phyloP scores from a whole-genome alignment of 1,140 invertebrate species.

The Drosophila pseudoananassae region DNA sequence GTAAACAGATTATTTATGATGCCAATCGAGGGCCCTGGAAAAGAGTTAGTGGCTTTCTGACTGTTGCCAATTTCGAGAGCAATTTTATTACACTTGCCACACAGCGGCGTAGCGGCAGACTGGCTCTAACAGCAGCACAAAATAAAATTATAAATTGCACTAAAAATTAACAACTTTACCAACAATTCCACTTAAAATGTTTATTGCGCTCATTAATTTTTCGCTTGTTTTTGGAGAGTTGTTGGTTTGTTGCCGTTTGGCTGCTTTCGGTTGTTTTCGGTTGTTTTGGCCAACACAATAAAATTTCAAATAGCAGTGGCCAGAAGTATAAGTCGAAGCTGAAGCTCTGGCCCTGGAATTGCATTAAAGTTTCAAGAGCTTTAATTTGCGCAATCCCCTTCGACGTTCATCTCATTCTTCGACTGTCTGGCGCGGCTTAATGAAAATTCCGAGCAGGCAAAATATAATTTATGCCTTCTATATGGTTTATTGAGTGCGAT shows the following conservation, averaged over 20 bases:
- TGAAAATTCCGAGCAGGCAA: conserved; percentile 66
- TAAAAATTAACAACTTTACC: conserved; percentile 82
- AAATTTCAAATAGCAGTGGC: conserved; percentile 41
- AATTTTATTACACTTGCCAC: conserved; percentile 76
- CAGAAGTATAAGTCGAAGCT: conserved; percentile 17
- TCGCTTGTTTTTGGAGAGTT: conserved; percentile 62
- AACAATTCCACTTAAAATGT: conserved; percentile 83
- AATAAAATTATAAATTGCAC: conserved; percentile 77
- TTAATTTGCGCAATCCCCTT: conserved; percentile 51
- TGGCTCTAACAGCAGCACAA: background rate
- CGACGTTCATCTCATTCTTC: conserved; percentile 7
- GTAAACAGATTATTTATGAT: conserved; percentile 82
- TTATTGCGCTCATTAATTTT: conserved; percentile 83
- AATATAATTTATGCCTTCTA: conserved; percentile 78
- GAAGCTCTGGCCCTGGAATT: conserved; percentile 48
- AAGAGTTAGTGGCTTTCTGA: conserved; percentile 26
- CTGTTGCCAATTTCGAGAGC: conserved; percentile 56
- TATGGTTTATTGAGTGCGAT: conserved; percentile 82
- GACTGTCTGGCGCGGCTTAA: conserved; percentile 50
- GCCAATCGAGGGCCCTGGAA: conserved; percentile 29
- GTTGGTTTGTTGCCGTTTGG: conserved; percentile 21
- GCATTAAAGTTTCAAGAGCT: conserved; percentile 77
- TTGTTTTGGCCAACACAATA: conserved; percentile 45
- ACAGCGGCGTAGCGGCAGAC: conserved; percentile 4
- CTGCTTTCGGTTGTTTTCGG: conserved; percentile 19